Conservation (phyloP, 2,797 vertebrate genomes). For the Mastacembelus armatus region DNA sequence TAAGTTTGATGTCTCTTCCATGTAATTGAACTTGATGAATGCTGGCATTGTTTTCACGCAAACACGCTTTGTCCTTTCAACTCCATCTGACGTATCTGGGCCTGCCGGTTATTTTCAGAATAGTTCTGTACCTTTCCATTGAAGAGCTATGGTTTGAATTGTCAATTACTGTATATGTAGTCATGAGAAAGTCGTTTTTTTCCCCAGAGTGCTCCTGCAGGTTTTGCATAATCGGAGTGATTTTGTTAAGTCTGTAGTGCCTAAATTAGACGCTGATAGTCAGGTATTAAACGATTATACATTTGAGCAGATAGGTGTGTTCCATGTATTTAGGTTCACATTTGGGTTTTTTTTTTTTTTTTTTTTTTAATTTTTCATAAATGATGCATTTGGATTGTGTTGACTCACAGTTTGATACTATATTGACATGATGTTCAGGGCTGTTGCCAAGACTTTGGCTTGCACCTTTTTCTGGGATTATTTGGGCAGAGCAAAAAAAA, state of each 20-base stretch:
- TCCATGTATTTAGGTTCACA: neutral
- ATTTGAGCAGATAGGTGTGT: neutral
- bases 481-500: too few relatives aligned
- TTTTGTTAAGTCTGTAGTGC: neutral
- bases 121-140: slow-evolving; percentile 43
- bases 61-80: slow-evolving; percentile 66
- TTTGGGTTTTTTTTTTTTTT: too few relatives aligned
- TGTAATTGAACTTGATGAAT: slow-evolving; percentile 73
- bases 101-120: slow-evolving; percentile 69
- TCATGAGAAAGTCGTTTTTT: slow-evolving; percentile 1
- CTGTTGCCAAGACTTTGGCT: neutral
- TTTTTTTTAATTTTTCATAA: neutral
- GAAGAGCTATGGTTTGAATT: slow-evolving; percentile 34
- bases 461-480: too few relatives aligned
- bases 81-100: slow-evolving; percentile 71
- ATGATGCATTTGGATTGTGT: neutral
- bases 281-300: neutral
- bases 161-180: slow-evolving; percentile 45
- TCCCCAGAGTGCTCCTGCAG: neutral
- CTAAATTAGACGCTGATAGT: neutral
- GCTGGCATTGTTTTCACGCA: slow-evolving; percentile 55
- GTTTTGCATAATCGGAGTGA: slow-evolving; percentile 1
- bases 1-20: slow-evolving; percentile 66
- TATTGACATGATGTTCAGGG: neutral
- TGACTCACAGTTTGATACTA: neutral